Percentiles rank a stretch among this genome's conserved stretches.
Evolutionary conservation across 1,140 invertebrate genomes (phyloP).

Genomic region (Formica exsecta): DNA sequence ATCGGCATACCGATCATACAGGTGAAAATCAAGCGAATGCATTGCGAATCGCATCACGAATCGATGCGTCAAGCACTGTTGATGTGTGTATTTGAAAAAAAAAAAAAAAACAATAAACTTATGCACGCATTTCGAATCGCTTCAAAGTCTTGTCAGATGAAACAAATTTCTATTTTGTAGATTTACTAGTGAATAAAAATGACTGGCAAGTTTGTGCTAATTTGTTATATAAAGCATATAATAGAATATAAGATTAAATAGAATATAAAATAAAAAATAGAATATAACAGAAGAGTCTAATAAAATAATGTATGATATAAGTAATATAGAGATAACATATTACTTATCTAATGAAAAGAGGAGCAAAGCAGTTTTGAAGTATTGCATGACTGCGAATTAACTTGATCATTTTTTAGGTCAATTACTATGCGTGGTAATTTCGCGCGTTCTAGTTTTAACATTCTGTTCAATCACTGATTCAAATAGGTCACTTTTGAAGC

Average conservation of each 20-base stretch:
- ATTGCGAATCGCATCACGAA: slow-evolving; percentile 51
- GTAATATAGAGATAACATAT: no score
- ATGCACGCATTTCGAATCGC: slow-evolving; percentile 10
- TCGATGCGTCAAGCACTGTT: slow-evolving; percentile 40
- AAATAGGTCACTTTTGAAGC: not conserved
- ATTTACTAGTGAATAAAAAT: not conserved
- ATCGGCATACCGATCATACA: slow-evolving; percentile 82
- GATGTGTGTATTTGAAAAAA: not conserved
- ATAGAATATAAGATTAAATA: no score
- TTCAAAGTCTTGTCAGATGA: not conserved
- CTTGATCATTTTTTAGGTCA: not conserved
- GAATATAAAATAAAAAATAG: no score
- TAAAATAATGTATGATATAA: no score
- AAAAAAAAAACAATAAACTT: not conserved
- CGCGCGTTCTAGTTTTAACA: not conserved
- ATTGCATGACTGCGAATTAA: not conserved
- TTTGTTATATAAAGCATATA: not conserved
- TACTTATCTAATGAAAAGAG: not conserved
- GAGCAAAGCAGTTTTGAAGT: slow-evolving; percentile 8
- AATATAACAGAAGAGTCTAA: no score
- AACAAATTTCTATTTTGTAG: slow-evolving; percentile 10
- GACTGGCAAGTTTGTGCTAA: not conserved
- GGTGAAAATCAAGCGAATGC: slow-evolving; percentile 73
- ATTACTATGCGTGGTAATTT: not conserved
- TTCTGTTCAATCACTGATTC: slow-evolving; percentile 1